These are phyloP conservation scores for Dysidea cf. avara DNA, from an alignment of 37 sponge, comb jelly and placozoan species.

Conservation along the genomic window DNA sequence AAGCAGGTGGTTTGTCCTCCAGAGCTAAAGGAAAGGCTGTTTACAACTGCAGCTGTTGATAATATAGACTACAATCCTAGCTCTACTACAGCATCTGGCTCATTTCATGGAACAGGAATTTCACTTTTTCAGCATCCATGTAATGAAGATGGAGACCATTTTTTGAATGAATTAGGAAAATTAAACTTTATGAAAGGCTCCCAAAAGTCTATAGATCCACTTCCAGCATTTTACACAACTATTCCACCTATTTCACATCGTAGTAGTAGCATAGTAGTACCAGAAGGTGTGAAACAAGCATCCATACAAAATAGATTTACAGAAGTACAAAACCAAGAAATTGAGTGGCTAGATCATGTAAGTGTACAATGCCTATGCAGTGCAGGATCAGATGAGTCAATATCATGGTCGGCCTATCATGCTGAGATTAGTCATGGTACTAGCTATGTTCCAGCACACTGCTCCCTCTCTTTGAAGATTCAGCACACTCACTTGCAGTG, in stretches of 20 bases:
- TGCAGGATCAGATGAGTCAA: background rate
- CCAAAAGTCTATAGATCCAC: background rate
- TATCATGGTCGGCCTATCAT: conserved; percentile 46
- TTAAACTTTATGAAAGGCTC: too few species aligned
- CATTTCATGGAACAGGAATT: conserved; percentile 37
- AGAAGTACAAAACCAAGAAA: background rate
- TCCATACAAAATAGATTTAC: too few species aligned
- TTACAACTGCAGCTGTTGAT: conserved; percentile 35
- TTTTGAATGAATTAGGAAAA: too few species aligned
- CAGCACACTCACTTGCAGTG: conserved; percentile 17
- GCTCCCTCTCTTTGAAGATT: too few species aligned
- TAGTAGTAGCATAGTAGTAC: too few species aligned
- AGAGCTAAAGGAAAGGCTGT: background rate
- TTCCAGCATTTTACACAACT: conserved; percentile 17
- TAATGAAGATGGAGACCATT: background rate
- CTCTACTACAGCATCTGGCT: conserved; percentile 25
- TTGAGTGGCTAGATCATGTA: conserved; percentile 13
- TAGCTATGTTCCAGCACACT: too few species aligned
- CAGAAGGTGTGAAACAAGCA: background rate
- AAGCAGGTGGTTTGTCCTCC: conserved; percentile 39
- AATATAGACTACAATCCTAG: too few species aligned
- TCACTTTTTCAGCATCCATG: conserved; percentile 1
- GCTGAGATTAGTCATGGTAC: too few species aligned
- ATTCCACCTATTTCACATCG: background rate
- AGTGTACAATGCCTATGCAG: background rate